phyloP scores from a whole-genome alignment of 2,888 invertebrate genomes.

The Cryptocephalus moraei region DNA sequence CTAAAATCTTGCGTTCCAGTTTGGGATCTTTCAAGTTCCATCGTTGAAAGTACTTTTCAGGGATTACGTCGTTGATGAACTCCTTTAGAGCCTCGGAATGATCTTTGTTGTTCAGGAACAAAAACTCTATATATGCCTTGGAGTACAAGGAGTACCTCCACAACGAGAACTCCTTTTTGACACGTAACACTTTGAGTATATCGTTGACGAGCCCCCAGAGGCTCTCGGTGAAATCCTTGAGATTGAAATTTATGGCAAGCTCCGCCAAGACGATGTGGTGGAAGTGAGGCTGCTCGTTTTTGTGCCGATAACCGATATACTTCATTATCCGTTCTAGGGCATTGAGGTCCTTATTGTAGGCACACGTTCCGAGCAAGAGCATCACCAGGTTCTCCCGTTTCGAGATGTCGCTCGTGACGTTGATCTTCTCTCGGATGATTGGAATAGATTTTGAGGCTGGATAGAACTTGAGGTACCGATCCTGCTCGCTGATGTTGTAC shows the following conservation, averaged over 20 bases:
- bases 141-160: not conserved
- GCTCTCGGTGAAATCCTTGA: constrained; percentile 5
- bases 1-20: constrained; percentile 1
- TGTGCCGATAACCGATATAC: constrained; percentile 12
- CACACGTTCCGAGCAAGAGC: constrained; percentile 10
- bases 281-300: constrained; percentile 8
- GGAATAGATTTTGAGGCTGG: constrained; percentile 6
- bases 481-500: constrained; percentile 6
- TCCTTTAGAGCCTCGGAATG: not conserved
- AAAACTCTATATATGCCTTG: not conserved
- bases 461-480: constrained; percentile 10
- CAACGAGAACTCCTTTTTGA: constrained; percentile 1
- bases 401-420: constrained; percentile 10
- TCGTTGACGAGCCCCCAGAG: constrained; percentile 12
- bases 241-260: constrained; percentile 4
- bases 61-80: not conserved
- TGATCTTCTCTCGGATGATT: constrained; percentile 13
- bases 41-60: not conserved
- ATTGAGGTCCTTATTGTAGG: constrained; percentile 11
- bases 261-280: constrained; percentile 1
- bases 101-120: constrained; percentile 1
- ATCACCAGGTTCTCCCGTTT: constrained; percentile 8
- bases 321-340: constrained; percentile 12
- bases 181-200: constrained; percentile 6
- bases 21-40: constrained; percentile 1